Evolutionary conservation across 1,140 invertebrate species (phyloP), one percentile per base, ranked within the genome.

Genomic region (Stegodyphus dumicola): DNA sequence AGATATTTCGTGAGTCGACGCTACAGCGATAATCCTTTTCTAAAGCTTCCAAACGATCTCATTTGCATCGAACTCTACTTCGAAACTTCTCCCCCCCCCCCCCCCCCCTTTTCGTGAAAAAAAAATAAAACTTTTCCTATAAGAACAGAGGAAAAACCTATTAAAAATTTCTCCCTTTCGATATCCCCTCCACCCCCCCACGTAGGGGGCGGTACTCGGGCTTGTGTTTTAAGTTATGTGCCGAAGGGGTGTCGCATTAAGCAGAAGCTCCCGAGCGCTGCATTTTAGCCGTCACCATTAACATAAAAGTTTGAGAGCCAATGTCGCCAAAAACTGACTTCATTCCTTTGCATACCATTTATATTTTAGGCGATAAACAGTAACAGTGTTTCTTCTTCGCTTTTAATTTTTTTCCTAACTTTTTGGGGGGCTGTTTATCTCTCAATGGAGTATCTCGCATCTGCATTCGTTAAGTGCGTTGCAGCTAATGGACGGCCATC

Each of bases 331-430:
- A 83, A 83, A 83, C 69, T 83, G 80, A 83, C 80, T 83, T 83
- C 80, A 83, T 83, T 71, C 69, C 71, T 83, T 83, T 17, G 80
- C 80, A 83, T 83, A 74, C 80, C 80, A 83, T 83, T 83, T 83
- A 83, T 83, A 83, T 75, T 83, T 83, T 75, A 75, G 80, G 80
- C 80, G 80, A 83, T 83, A 83, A 83, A 83, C 80, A 83, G 70
- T 83, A 66, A 70, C 80, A 73, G 69, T 65, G 70, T 77, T 67
- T 49, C 17, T 17, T 67, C 3, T 66, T 33, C 49, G 51, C 48
- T 71, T 48, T 73, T 51, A 70, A 11, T 64, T 66, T 60, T 54
- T 81, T 13, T n/a, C 51, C 65, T 67, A 67, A 67, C 13, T 67
- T 67, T 53, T 64, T 71, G 48, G 65, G 48, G 65, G 65, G 65